Evolutionary conservation across 2,113 vertebrate species (phyloP).

Genomic region (Eudyptes chrysolophus): DNA sequence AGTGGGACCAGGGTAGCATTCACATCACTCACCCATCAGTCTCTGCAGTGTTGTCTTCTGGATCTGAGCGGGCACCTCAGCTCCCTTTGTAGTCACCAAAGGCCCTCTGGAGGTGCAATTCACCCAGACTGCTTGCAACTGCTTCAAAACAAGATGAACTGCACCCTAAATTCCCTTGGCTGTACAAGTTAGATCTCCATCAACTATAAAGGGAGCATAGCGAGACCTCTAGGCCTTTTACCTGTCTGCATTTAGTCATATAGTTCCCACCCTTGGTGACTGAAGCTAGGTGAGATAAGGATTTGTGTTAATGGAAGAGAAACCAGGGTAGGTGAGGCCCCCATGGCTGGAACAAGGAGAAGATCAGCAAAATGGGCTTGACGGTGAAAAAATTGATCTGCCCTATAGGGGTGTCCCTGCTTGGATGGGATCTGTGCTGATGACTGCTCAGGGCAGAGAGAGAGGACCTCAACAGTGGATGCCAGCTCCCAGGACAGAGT

Average conservation of each 20-base stretch:
- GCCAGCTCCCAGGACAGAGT: not conserved
- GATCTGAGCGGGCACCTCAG: not conserved
- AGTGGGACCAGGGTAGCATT: not conserved
- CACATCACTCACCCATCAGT: not conserved
- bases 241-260: not conserved
- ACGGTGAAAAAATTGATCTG: not conserved
- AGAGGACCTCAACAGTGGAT: not conserved
- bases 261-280: not conserved
- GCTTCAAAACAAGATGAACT: not conserved
- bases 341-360: not conserved
- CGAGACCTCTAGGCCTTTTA: not conserved
- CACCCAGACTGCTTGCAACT: not conserved
- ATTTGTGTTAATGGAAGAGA: not conserved
- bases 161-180: not conserved
- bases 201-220: not conserved
- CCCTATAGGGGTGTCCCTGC: not conserved
- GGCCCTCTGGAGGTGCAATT: slow-evolving; percentile 20
- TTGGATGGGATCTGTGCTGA: not conserved
- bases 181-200: not conserved
- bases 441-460: not conserved
- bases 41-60: not conserved
- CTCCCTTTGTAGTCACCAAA: not conserved
- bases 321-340: not conserved
- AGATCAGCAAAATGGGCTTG: not conserved
- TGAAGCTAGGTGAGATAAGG: not conserved